Conservation (phyloP, 2,113 vertebrate genomes). For the Melospiza melodia region DNA sequence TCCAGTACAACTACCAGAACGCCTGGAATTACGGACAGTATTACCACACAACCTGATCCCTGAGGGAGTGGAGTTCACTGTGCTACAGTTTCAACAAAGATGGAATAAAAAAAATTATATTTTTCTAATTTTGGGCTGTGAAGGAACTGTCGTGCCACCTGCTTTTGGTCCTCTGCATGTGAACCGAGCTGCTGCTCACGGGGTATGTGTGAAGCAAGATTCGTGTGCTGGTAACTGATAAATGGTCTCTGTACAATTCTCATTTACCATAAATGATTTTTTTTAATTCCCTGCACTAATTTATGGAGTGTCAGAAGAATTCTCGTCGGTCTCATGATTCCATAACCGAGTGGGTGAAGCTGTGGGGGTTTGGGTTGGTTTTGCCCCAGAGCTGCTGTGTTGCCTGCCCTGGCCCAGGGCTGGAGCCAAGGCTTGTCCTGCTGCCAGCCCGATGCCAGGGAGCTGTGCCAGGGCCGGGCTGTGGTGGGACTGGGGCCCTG, state of each 20-base stretch:
- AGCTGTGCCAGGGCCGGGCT: not conserved
- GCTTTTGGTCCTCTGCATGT: slow-evolving; percentile 71
- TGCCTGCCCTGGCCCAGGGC: not conserved
- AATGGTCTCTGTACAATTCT: slow-evolving; percentile 60
- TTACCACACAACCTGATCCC: slow-evolving; percentile 92
- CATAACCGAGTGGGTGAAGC: not conserved
- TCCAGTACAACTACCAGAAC: slow-evolving; percentile 91
- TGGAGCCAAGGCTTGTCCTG: not conserved
- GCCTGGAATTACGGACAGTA: slow-evolving; percentile 98
- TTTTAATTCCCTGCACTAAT: slow-evolving; percentile 69
- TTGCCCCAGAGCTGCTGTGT: not conserved
- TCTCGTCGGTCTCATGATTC: slow-evolving; percentile 21
- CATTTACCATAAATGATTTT: slow-evolving; percentile 52
- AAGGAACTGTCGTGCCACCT: slow-evolving; percentile 69
- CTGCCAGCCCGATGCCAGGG: not conserved
- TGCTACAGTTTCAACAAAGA: slow-evolving; percentile 37
- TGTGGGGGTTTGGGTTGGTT: not conserved
- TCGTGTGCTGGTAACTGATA: slow-evolving; percentile 57
- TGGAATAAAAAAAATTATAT: slow-evolving; percentile 54
- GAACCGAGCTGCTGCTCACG: slow-evolving; percentile 42
- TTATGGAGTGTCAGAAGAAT: slow-evolving; percentile 61
- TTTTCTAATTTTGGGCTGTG: slow-evolving; percentile 75
- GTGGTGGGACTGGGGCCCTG: not conserved
- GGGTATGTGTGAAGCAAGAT: slow-evolving; percentile 62
- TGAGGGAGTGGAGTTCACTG: not conserved